These are phyloP conservation scores for Apocheima hispidaria DNA, from an alignment of 2,888 invertebrate species.

Conservation along the genomic window DNA sequence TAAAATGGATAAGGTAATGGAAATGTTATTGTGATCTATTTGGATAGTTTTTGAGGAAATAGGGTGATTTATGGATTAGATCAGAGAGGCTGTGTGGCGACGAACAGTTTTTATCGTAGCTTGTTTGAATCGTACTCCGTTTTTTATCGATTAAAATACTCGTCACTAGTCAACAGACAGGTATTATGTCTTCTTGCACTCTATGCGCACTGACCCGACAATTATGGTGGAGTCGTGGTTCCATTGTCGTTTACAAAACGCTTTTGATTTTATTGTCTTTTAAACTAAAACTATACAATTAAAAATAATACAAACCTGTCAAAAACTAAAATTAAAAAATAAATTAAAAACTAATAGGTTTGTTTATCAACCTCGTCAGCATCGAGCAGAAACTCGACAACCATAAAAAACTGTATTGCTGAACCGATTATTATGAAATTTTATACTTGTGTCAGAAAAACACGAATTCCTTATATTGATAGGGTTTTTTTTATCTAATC, in stretches of 20 bases:
- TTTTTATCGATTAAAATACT: conserved; percentile 54
- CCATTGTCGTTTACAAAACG: conserved; percentile 12
- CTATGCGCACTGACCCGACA: conserved; percentile 71
- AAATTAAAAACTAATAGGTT: no score
- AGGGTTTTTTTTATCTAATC: no score
- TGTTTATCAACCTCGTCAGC: no score
- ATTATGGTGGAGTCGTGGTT: conserved; percentile 51
- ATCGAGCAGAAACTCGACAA: no score
- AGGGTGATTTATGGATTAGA: not conserved
- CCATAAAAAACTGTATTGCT: no score
- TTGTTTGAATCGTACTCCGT: not conserved
- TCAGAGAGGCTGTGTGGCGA: not conserved
- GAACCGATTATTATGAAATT: no score
- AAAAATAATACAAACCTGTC: no score
- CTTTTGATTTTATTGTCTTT: not conserved
- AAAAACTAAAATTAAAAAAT: no score
- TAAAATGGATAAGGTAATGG: conserved; percentile 45
- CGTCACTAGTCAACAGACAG: conserved; percentile 75
- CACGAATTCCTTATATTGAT: no score
- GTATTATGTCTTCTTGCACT: conserved; percentile 84
- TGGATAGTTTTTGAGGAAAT: conserved; percentile 2
- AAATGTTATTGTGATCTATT: conserved; percentile 24
- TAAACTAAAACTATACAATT: not conserved
- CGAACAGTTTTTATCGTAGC: not conserved
- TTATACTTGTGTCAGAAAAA: no score